phyloP scores from a whole-genome alignment of 2,113 vertebrate species.

The Gadus macrocephalus region DNA sequence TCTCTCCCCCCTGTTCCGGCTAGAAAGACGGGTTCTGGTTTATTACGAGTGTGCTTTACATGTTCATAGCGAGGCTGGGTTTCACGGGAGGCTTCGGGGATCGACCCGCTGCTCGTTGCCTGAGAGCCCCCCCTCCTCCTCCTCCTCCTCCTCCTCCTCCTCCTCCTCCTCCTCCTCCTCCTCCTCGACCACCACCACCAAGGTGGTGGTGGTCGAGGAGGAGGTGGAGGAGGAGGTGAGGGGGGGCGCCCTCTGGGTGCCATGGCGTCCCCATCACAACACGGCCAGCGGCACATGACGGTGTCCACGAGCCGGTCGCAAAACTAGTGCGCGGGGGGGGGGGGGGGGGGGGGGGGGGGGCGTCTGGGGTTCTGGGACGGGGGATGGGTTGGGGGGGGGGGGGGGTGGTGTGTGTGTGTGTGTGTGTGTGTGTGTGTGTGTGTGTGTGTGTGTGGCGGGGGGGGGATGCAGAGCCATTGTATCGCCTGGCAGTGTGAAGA shows the following conservation, averaged over 20 bases:
- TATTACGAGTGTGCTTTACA: too few species aligned
- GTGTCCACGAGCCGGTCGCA: slow-evolving; percentile 61
- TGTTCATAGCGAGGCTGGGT: too few species aligned
- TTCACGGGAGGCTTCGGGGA: neutral
- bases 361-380: neutral
- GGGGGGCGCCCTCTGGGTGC: neutral
- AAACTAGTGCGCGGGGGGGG: slow-evolving; percentile 49
- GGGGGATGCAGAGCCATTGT: slow-evolving; percentile 32
- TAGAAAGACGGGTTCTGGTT: too few species aligned
- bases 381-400: neutral
- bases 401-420: neutral
- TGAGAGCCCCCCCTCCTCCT: neutral
- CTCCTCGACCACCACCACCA: too few species aligned
- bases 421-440: slow-evolving; percentile 8
- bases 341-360: neutral
- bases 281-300: slow-evolving; percentile 65
- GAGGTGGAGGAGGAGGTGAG: too few species aligned
- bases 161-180: too few species aligned
- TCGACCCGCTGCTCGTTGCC: slow-evolving; percentile 1
- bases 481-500: slow-evolving; percentile 34
- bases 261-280: slow-evolving; percentile 59
- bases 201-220: slow-evolving; percentile 7
- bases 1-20: too few species aligned
- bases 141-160: too few species aligned
- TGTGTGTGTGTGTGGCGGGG: slow-evolving; percentile 13